Evolutionary conservation across 2,888 invertebrate species (phyloP).

Genomic region (Merodon equestris): DNA sequence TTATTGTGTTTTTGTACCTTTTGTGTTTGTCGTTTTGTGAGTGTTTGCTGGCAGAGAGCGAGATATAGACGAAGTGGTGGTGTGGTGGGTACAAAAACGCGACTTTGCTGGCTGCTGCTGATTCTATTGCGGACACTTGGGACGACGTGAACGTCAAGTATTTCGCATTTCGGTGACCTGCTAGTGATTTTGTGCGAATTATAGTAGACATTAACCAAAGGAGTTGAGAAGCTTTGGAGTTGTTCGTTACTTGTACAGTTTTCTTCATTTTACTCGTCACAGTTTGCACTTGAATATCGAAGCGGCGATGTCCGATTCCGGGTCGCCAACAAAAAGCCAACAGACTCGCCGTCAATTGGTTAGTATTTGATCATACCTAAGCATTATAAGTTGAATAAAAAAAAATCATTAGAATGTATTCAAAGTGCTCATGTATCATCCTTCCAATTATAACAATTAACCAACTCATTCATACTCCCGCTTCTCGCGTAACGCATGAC

Average conservation of each 20-base stretch:
- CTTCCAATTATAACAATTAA: constrained; percentile 21
- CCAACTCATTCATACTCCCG: constrained; percentile 1
- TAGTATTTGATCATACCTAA: constrained; percentile 70
- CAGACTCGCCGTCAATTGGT: constrained; percentile 78
- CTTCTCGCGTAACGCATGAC: constrained; percentile 27
- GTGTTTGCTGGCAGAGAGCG: constrained; percentile 42
- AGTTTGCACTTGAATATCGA: constrained; percentile 20
- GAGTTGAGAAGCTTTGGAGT: constrained; percentile 39
- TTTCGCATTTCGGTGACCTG: constrained; percentile 39
- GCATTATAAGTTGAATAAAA: not conserved
- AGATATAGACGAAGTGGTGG: constrained; percentile 25
- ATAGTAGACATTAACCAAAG: constrained; percentile 26
- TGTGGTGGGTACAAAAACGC: constrained; percentile 57
- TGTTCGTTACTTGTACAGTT: too few relatives aligned
- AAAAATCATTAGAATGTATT: too few relatives aligned
- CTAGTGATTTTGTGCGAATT: constrained; percentile 48
- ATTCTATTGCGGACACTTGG: constrained; percentile 2
- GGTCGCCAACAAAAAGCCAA: constrained; percentile 73
- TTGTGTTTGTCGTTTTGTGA: constrained; percentile 59
- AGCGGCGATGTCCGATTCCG: constrained; percentile 78
- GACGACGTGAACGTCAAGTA: constrained; percentile 58
- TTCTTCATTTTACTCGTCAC: not conserved
- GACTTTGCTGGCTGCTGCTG: constrained; percentile 47
- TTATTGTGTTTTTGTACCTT: constrained; percentile 53
- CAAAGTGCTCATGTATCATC: not conserved